Percentiles rank a stretch among this genome's conserved stretches.
Conservation (phyloP, 2,797 vertebrate species). For the Melanotaenia nigrans region DNA sequence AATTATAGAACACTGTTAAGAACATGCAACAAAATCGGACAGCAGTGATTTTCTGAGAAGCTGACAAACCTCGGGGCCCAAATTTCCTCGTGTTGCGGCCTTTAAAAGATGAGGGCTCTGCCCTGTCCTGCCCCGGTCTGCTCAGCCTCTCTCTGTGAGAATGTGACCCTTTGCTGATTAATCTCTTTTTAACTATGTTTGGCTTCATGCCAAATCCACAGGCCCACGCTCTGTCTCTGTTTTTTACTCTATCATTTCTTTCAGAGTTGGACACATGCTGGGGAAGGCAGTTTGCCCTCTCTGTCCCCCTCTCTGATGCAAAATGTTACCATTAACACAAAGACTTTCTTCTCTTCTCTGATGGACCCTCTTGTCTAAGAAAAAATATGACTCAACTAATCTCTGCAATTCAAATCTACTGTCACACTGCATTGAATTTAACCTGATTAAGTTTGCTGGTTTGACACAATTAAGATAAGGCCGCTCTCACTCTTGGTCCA, state of each 20-base stretch:
- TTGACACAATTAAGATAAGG: neutral
- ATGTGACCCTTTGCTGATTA: constrained; percentile 79
- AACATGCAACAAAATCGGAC: constrained; percentile 1
- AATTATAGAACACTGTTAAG: neutral
- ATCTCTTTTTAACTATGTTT: constrained; percentile 84
- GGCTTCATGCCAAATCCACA: constrained; percentile 73
- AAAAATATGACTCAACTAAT: constrained; percentile 16
- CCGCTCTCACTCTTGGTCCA: neutral
- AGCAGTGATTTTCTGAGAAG: neutral
- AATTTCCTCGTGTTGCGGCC: constrained; percentile 29
- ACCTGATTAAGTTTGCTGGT: constrained; percentile 1
- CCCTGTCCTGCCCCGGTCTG: constrained; percentile 40
- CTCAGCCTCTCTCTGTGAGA: constrained; percentile 71
- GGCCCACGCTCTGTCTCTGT: constrained; percentile 54
- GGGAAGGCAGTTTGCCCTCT: constrained; percentile 40
- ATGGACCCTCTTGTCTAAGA: constrained; percentile 27
- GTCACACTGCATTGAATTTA: neutral
- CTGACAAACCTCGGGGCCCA: constrained; percentile 10
- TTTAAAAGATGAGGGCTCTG: constrained; percentile 48
- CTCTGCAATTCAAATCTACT: constrained; percentile 5
- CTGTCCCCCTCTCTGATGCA: constrained; percentile 33
- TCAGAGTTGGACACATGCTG: constrained; percentile 63
- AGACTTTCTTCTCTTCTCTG: constrained; percentile 36
- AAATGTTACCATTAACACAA: constrained; percentile 51
- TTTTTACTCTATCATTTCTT: constrained; percentile 70